phyloP scores from a whole-genome alignment of 1,140 invertebrate species.

The Harlomillsia oculata region DNA sequence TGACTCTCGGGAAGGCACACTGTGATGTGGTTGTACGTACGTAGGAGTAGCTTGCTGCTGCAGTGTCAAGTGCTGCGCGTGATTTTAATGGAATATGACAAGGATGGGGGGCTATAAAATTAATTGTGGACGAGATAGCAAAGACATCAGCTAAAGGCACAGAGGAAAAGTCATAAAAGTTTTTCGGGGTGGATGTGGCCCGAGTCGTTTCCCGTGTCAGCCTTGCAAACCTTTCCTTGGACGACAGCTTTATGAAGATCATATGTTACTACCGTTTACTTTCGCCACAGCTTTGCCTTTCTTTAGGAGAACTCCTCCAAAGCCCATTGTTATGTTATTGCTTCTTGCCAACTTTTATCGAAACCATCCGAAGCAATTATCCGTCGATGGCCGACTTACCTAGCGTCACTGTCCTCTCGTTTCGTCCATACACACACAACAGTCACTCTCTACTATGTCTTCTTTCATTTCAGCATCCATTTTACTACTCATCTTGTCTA shows the following conservation, averaged over 20 bases:
- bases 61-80: constrained; percentile 24
- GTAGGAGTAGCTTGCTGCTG: too few species aligned
- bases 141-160: constrained; percentile 11
- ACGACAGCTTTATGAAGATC: constrained; percentile 36
- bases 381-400: constrained; percentile 11
- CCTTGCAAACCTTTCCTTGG: constrained; percentile 29
- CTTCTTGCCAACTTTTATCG: constrained; percentile 30
- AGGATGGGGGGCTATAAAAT: constrained; percentile 36
- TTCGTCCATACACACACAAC: constrained; percentile 14
- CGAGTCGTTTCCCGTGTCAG: constrained; percentile 31
- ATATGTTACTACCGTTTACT: constrained; percentile 33
- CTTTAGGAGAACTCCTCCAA: too few species aligned
- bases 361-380: constrained; percentile 25
- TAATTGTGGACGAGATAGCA: constrained; percentile 35
- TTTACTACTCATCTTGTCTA: too few species aligned
- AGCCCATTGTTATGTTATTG: constrained; percentile 23
- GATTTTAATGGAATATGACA: constrained; percentile 36
- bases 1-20: too few species aligned
- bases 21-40: too few species aligned
- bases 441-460: constrained; percentile 4
- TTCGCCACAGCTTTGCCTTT: constrained; percentile 20
- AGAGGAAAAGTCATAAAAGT: constrained; percentile 35
- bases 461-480: neutral
- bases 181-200: constrained; percentile 30
- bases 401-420: too few species aligned